phyloP scores from a whole-genome alignment of 2,797 vertebrate species.

The Gambusia yucatana region DNA sequence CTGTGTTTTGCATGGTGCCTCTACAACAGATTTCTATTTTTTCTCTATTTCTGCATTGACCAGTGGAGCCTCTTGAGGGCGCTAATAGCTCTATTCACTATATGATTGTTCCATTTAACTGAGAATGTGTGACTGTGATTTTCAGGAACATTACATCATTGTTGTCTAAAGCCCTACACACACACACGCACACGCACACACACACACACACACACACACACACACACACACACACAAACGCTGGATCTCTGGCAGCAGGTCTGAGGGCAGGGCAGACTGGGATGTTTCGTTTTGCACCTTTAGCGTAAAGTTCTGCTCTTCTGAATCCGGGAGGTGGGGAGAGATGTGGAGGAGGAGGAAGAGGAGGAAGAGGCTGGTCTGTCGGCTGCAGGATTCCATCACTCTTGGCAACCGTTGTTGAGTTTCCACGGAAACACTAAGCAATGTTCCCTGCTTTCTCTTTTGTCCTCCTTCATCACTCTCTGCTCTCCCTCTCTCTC shows the following conservation, averaged over 20 bases:
- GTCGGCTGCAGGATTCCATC: constrained; percentile 75
- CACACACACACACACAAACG: background rate
- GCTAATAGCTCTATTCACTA: background rate
- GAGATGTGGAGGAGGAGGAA: constrained; percentile 21
- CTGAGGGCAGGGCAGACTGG: constrained; percentile 23
- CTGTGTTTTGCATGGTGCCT: background rate
- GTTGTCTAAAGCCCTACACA: constrained; percentile 23
- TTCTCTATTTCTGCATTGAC: constrained; percentile 1
- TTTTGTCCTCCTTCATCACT: constrained; percentile 55
- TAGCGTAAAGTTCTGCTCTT: constrained; percentile 37
- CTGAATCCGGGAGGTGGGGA: constrained; percentile 29
- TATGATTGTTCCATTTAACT: constrained; percentile 32
- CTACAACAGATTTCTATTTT: background rate
- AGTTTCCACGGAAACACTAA: constrained; percentile 75
- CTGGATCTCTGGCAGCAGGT: background rate
- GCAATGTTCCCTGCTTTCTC: constrained; percentile 60
- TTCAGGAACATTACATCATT: constrained; percentile 63
- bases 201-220: background rate
- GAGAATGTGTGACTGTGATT: constrained; percentile 50
- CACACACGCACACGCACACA: constrained; percentile 14
- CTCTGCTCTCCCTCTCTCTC: constrained; percentile 20
- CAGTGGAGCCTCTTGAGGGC: constrained; percentile 19
- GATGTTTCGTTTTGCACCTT: constrained; percentile 11
- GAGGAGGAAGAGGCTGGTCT: constrained; percentile 37
- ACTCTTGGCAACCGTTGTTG: constrained; percentile 74